phyloP scores from a whole-genome alignment of 2,113 vertebrate species.

The Cynopterus brachyotis region DNA sequence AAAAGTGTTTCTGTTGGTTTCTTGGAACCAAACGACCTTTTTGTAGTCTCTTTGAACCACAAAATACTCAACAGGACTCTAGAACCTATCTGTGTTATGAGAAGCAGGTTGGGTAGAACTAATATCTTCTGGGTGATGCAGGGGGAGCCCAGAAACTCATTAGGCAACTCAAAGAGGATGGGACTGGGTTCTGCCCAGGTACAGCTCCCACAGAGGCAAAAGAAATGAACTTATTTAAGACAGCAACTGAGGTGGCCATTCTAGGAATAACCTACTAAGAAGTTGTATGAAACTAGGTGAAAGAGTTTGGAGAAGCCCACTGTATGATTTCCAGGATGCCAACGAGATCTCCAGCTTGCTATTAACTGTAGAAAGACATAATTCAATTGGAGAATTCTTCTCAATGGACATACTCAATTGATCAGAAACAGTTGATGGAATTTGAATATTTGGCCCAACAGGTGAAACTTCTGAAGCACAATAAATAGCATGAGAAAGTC shows the following conservation, averaged over 20 bases:
- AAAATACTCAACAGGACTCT: accelerated
- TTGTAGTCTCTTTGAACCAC: background rate
- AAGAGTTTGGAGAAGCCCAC: background rate
- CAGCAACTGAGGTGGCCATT: background rate
- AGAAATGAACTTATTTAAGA: background rate
- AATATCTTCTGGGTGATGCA: accelerated
- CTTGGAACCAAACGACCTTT: background rate
- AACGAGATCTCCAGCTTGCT: background rate
- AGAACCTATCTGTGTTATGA: accelerated
- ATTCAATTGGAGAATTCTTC: background rate
- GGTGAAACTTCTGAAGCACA: background rate
- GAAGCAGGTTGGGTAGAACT: accelerated
- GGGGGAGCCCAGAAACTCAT: background rate
- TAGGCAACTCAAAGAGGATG: background rate
- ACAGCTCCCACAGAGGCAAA: accelerated
- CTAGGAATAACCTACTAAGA: background rate
- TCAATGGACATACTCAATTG: background rate
- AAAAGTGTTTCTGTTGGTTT: background rate
- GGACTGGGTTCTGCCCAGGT: accelerated
- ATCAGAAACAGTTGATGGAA: background rate
- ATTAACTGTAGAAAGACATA: background rate
- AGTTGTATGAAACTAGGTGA: background rate
- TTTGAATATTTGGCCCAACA: background rate
- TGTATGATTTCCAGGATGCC: background rate
- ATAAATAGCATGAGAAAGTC: background rate